phyloP scores from a whole-genome alignment of 2,113 vertebrate genomes.

The Oryzias javanicus region DNA sequence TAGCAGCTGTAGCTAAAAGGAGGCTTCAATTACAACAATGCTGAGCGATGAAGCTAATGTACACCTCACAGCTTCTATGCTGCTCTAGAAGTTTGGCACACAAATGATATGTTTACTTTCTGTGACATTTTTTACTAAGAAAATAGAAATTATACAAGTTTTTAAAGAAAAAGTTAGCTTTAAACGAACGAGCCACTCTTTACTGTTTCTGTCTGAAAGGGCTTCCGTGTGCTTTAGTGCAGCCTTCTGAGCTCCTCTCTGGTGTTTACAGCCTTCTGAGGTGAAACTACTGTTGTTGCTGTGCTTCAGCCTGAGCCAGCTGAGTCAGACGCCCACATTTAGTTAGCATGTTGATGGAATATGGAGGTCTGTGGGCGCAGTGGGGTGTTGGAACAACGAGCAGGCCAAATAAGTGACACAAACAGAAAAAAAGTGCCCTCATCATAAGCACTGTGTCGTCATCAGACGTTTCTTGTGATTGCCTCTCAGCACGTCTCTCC shows the following conservation, averaged over 20 bases:
- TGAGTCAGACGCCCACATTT: slow-evolving; percentile 14
- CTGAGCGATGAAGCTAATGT: slow-evolving; percentile 11
- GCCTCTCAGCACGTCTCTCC: slow-evolving; percentile 78
- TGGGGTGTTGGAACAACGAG: not conserved
- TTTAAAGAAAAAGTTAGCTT: slow-evolving; percentile 23
- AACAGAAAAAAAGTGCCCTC: slow-evolving; percentile 7
- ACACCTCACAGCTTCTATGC: not conserved
- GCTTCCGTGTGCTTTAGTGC: slow-evolving; percentile 27
- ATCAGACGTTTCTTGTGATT: slow-evolving; percentile 67
- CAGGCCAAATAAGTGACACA: slow-evolving; percentile 13
- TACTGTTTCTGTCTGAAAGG: slow-evolving; percentile 5
- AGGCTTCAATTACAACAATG: slow-evolving; percentile 1
- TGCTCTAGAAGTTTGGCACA: slow-evolving; percentile 60
- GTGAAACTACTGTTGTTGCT: slow-evolving; percentile 18
- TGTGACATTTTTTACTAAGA: slow-evolving; percentile 38
- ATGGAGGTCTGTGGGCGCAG: not conserved
- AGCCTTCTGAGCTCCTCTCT: slow-evolving; percentile 22
- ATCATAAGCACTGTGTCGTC: not conserved
- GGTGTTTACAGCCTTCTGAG: slow-evolving; percentile 24
- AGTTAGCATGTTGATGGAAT: slow-evolving; percentile 21
- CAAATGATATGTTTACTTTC: slow-evolving; percentile 39
- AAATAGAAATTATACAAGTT: slow-evolving; percentile 56
- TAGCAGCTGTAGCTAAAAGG: not conserved
- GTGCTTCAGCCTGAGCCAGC: slow-evolving; percentile 34
- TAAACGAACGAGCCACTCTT: slow-evolving; percentile 12